Conservation (phyloP, 2,113 vertebrate species). For the Anarhynchus alexandrinus region DNA sequence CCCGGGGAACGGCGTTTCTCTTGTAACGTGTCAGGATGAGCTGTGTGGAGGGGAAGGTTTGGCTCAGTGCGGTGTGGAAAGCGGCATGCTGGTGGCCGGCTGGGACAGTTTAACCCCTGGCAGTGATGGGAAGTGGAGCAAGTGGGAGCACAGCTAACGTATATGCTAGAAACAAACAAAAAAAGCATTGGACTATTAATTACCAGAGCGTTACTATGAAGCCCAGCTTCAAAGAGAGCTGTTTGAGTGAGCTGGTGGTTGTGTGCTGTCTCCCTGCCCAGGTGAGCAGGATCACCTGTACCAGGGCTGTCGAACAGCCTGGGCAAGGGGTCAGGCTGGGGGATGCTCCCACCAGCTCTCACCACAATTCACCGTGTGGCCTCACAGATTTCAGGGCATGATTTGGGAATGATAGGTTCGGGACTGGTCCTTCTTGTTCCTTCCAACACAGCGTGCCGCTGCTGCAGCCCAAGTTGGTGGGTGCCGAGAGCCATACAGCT, state of each 20-base stretch:
- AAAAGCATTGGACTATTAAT: neutral
- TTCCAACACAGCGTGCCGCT: neutral
- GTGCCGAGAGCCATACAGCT: accelerated
- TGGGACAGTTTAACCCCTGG: neutral
- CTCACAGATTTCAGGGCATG: neutral
- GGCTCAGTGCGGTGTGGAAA: neutral
- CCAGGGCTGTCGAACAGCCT: neutral
- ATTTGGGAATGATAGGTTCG: neutral
- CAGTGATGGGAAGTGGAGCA: neutral
- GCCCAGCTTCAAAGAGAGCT: neutral
- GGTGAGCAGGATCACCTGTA: neutral
- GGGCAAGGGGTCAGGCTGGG: neutral
- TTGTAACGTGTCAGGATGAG: neutral
- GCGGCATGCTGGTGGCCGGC: neutral
- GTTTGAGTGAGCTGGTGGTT: neutral
- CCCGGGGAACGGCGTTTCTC: neutral
- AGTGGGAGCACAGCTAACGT: neutral
- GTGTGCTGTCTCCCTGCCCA: neutral
- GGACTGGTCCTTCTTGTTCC: neutral
- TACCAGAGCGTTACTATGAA: neutral
- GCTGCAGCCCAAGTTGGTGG: neutral
- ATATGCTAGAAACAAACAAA: neutral
- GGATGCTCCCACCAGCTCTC: neutral
- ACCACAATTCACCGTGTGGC: accelerated
- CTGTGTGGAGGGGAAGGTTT: neutral